These are phyloP conservation scores for Mixornis gularis DNA, from an alignment of 2,113 vertebrate species.

Conservation along the genomic window DNA sequence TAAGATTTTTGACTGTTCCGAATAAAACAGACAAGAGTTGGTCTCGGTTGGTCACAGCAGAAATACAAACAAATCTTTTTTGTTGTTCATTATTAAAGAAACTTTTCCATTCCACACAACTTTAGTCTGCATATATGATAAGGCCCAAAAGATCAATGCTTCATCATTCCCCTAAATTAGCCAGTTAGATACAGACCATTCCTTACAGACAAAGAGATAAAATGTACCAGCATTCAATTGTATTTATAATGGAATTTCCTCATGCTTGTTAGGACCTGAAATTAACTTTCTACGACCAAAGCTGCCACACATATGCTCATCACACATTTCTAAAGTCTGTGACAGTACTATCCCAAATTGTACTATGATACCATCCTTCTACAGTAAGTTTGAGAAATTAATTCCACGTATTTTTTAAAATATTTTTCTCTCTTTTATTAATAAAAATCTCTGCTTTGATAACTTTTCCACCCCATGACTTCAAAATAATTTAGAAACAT, in stretches of 20 bases:
- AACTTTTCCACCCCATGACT: neutral
- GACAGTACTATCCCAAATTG: neutral
- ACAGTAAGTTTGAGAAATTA: neutral
- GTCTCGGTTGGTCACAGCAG: neutral
- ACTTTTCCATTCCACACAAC: neutral
- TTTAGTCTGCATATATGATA: neutral
- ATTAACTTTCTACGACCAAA: neutral
- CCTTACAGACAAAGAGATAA: conserved; percentile 16
- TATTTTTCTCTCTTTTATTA: neutral
- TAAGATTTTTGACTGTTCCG: neutral
- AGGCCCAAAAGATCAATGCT: neutral
- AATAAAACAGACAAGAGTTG: neutral
- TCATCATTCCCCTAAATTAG: neutral
- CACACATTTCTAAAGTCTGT: neutral
- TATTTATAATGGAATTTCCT: neutral
- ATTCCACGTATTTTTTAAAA: fast-evolving
- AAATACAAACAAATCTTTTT: neutral
- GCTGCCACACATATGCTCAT: neutral
- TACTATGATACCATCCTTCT: neutral
- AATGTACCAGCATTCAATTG: neutral
- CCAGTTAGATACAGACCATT: conserved; percentile 8
- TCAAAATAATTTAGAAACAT: neutral
- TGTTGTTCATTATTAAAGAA: neutral
- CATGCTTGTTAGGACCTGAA: neutral
- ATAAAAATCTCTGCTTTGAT: neutral